A percentile compares a stretch with the other conserved stretches of the same genome.
These are phyloP conservation scores for Gymnarchus niloticus DNA, from an alignment of 2,113 vertebrate genomes.

Conservation along the genomic window DNA sequence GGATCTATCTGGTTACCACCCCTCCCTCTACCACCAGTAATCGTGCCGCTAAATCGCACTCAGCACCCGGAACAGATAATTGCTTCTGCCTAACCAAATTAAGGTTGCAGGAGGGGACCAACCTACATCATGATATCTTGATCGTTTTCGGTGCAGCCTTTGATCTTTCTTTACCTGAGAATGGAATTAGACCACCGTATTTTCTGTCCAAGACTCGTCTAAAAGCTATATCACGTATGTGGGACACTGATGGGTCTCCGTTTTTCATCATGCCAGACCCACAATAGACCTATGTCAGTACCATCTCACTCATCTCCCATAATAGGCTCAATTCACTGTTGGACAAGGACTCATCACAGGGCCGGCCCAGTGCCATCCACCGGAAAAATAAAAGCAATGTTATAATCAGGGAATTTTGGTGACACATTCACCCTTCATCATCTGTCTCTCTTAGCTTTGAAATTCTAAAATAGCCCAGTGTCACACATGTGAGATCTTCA, in stretches of 20 bases:
- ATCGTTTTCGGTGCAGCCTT: neutral
- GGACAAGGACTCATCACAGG: slow-evolving; percentile 27
- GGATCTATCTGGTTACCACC: neutral
- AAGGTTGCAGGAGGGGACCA: neutral
- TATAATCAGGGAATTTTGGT: slow-evolving; percentile 20
- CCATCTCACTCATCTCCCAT: slow-evolving; percentile 18
- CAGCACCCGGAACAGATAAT: neutral
- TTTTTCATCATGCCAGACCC: slow-evolving; percentile 13
- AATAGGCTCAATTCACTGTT: slow-evolving; percentile 20
- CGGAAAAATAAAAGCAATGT: slow-evolving; percentile 32
- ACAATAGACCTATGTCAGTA: slow-evolving; percentile 6
- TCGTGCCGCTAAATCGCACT: neutral
- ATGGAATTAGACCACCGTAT: neutral
- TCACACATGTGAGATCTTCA: slow-evolving; percentile 19
- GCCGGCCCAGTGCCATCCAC: slow-evolving; percentile 25
- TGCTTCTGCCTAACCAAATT: neutral
- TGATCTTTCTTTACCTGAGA: neutral
- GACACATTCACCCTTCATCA: slow-evolving; percentile 21
- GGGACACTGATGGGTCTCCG: neutral
- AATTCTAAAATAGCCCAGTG: slow-evolving; percentile 21
- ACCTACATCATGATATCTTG: neutral
- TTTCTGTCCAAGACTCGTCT: neutral
- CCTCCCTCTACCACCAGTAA: neutral
- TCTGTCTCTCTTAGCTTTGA: slow-evolving; percentile 28
- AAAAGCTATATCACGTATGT: neutral